phyloP scores from a whole-genome alignment of 2,888 invertebrate genomes.

The Archaeoteleia sp. region DNA sequence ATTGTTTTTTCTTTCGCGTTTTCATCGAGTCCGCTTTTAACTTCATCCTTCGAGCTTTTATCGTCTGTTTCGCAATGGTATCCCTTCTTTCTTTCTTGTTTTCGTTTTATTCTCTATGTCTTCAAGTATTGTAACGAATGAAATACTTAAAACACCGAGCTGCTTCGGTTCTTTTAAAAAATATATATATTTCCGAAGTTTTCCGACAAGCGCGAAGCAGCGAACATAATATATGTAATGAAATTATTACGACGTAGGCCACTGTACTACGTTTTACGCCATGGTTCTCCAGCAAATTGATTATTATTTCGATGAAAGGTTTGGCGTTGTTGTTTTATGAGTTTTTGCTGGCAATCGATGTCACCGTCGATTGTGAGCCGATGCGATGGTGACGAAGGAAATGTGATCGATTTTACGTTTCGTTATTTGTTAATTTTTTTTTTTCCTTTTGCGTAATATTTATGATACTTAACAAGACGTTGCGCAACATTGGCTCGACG shows the following conservation, averaged over 20 bases:
- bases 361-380: conserved; percentile 26
- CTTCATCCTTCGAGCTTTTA: conserved; percentile 18
- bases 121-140: conserved; percentile 8
- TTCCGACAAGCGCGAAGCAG: conserved; percentile 14
- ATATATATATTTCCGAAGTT: background rate
- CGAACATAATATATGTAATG: conserved; percentile 23
- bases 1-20: no score
- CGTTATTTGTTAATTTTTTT: conserved; percentile 24
- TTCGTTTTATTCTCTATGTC: background rate
- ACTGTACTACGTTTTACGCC: conserved; percentile 37
- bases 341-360: conserved; percentile 5
- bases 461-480: conserved; percentile 45
- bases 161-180: conserved; percentile 6
- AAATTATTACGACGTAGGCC: conserved; percentile 34
- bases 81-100: conserved; percentile 7
- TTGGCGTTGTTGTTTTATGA: background rate
- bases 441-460: conserved; percentile 25
- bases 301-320: background rate
- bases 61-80: conserved; percentile 20
- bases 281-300: conserved; percentile 9
- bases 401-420: conserved; percentile 48
- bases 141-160: conserved; percentile 32
- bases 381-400: conserved; percentile 29
- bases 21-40: conserved; percentile 17
- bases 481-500: conserved; percentile 58